Evolutionary conservation across 2,797 vertebrate genomes (phyloP).

Genomic region (Enoplosus armatus): DNA sequence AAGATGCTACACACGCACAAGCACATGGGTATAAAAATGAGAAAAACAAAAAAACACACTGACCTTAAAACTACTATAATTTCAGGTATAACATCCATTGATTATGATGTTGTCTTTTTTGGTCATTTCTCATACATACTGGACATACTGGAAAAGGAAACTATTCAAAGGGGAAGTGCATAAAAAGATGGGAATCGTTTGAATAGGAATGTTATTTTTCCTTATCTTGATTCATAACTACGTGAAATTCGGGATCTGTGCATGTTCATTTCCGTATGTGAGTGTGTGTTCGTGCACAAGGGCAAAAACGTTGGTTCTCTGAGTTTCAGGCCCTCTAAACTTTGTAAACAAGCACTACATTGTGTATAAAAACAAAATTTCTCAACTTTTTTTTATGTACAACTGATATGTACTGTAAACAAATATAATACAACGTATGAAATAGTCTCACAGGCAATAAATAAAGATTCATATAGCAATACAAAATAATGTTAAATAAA

Average conservation of each 20-base stretch:
- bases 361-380: constrained; percentile 72
- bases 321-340: constrained; percentile 72
- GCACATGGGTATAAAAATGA: constrained; percentile 52
- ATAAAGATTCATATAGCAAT: constrained; percentile 58
- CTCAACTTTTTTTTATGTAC: constrained; percentile 69
- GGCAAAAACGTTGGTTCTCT: constrained; percentile 69
- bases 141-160: constrained; percentile 58
- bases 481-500: constrained; percentile 51
- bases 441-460: constrained; percentile 61
- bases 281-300: constrained; percentile 62
- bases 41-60: constrained; percentile 30
- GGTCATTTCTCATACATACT: constrained; percentile 60
- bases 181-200: constrained; percentile 35
- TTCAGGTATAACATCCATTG: constrained; percentile 53
- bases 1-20: constrained; percentile 61
- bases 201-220: constrained; percentile 25
- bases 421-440: constrained; percentile 75
- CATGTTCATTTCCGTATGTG: constrained; percentile 27
- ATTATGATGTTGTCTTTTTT: constrained; percentile 54
- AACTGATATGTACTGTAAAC: constrained; percentile 78
- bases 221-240: constrained; percentile 30
- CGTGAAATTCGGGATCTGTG: constrained; percentile 36
- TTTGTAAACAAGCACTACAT: constrained; percentile 83
- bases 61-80: constrained; percentile 50
- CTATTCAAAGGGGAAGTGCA: constrained; percentile 46